Evolutionary conservation across 2,888 invertebrate genomes (phyloP).

Genomic region (Pristionchus maxplancki): DNA sequence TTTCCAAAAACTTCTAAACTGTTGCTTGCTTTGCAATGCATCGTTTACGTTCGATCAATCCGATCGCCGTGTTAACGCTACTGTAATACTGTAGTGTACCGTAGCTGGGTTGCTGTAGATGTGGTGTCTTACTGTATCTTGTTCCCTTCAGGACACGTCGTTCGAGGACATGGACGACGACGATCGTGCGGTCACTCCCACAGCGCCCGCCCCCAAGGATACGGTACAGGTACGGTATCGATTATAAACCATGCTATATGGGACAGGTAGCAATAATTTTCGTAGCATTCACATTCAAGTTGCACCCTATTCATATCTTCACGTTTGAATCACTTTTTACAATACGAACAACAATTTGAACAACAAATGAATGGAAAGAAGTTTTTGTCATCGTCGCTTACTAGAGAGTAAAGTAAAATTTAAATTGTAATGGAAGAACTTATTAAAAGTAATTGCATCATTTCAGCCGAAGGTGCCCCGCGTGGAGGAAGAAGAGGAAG

Average conservation of each 20-base stretch:
- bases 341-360: no score
- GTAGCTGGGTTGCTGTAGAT: background rate
- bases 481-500: conserved; percentile 57
- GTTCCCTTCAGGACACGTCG: conserved; percentile 58
- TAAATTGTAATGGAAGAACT: no score
- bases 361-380: no score
- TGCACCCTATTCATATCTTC: background rate
- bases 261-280: no score
- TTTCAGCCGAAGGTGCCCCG: background rate
- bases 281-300: background rate
- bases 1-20: no score
- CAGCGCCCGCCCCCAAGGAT: background rate
- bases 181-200: conserved; percentile 44
- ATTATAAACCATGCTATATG: no score
- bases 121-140: background rate
- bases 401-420: no score
- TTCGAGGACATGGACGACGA: conserved; percentile 62
- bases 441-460: background rate
- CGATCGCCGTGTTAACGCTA: no score
- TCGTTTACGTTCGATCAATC: no score
- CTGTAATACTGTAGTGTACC: no score
- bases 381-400: no score
- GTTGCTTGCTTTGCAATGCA: no score
- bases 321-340: background rate
- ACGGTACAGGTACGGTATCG: conserved; percentile 29